Conservation (phyloP, 1,140 invertebrate genomes). For the Dinoponera quadriceps region DNA sequence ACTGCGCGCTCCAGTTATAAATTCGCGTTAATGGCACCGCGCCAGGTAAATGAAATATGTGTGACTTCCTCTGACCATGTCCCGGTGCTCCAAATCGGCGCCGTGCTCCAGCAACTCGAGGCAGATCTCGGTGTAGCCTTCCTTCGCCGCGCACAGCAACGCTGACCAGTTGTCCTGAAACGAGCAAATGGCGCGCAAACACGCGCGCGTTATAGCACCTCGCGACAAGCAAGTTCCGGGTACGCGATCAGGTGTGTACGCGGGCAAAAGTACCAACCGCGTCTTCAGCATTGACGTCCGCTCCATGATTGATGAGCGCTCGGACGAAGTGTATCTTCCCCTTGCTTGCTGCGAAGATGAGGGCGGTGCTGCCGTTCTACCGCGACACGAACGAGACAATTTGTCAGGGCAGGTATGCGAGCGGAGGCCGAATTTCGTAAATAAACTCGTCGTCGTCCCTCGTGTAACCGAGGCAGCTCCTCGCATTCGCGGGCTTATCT, state of each 20-base stretch:
- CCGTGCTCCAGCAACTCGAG: constrained; percentile 94
- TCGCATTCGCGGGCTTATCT: background rate
- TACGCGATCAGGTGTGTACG: background rate
- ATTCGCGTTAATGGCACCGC: constrained; percentile 36
- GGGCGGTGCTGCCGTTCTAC: constrained; percentile 95
- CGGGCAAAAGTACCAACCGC: constrained; percentile 85
- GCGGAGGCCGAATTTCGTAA: too few species aligned
- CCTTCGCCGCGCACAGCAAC: constrained; percentile 95
- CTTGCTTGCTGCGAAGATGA: constrained; percentile 94
- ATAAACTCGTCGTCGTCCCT: background rate
- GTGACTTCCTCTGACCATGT: constrained; percentile 90
- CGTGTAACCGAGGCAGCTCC: background rate
- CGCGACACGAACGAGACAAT: constrained; percentile 33
- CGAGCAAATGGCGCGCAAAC: background rate
- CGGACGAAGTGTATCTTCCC: constrained; percentile 93
- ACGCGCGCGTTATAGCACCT: background rate
- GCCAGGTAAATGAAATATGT: constrained; percentile 24
- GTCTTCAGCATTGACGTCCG: constrained; percentile 96
- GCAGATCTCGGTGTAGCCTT: constrained; percentile 94
- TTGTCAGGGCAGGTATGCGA: background rate
- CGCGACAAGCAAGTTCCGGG: background rate
- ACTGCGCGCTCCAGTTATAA: background rate
- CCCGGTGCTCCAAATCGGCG: constrained; percentile 95
- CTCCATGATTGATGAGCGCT: constrained; percentile 93
- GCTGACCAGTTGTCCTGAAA: constrained; percentile 96